phyloP scores from a whole-genome alignment of 2,797 vertebrate species.

The Nasua narica region DNA sequence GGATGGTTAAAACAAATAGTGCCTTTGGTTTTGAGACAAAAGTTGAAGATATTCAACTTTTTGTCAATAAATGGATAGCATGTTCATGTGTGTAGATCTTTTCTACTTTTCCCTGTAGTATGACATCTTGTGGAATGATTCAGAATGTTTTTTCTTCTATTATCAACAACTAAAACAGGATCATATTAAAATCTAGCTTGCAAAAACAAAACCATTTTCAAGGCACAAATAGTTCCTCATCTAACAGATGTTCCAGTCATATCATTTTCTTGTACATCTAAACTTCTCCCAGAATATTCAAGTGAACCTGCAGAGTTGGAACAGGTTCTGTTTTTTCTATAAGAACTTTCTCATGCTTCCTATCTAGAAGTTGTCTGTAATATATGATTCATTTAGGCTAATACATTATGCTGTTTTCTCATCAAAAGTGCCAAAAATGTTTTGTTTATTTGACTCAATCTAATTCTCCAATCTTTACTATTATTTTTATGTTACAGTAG shows the following conservation, averaged over 20 bases:
- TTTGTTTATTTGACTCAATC: too few relatives aligned
- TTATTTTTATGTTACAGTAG: too few relatives aligned
- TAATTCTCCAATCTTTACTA: too few relatives aligned
- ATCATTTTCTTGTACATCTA: background rate
- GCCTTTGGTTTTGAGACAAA: background rate
- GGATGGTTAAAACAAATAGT: background rate
- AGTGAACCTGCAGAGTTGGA: background rate
- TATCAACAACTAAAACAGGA: background rate
- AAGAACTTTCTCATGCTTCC: background rate
- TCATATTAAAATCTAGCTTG: slow-evolving; percentile 1
- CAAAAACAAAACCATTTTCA: background rate
- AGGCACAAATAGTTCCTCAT: background rate
- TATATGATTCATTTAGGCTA: slow-evolving; percentile 11
- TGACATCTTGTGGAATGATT: background rate
- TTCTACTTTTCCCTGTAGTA: background rate
- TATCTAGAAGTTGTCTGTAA: background rate
- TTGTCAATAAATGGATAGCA: background rate
- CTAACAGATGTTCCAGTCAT: background rate
- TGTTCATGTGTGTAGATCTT: background rate
- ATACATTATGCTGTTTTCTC: background rate
- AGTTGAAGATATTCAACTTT: background rate
- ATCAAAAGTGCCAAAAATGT: background rate
- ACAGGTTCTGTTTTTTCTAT: background rate
- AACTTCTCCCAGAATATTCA: background rate
- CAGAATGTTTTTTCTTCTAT: background rate